Percentiles rank a stretch among this genome's conserved stretches.
Evolutionary conservation across 2,113 vertebrate species (phyloP).

Genomic region (Oceanodroma tethys): DNA sequence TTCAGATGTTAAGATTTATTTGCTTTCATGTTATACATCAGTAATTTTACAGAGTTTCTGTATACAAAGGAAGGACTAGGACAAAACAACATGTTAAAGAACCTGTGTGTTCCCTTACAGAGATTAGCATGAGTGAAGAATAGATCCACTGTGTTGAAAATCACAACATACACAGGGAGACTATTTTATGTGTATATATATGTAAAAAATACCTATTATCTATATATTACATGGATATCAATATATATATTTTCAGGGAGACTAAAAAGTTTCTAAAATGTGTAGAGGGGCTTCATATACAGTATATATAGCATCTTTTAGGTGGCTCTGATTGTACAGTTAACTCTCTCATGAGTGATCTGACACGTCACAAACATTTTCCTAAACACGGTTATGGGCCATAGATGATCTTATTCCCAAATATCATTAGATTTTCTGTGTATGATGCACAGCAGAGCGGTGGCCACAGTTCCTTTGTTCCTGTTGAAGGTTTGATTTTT

Average conservation of each 20-base stretch:
- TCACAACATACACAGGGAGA: not conserved
- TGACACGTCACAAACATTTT: not conserved
- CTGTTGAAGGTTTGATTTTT: not conserved
- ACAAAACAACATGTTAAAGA: not conserved
- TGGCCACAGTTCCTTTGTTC: not conserved
- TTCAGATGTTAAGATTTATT: not conserved
- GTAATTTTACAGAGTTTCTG: not conserved
- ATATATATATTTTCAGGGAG: not conserved
- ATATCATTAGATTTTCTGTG: not conserved
- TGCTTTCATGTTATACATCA: not conserved
- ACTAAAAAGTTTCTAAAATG: not conserved
- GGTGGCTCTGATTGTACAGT: not conserved
- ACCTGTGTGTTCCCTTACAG: not conserved
- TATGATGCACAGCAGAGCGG: not conserved
- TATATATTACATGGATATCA: not conserved
- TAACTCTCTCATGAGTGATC: not conserved
- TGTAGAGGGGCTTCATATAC: not conserved
- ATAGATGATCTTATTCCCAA: not conserved
- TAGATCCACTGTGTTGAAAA: not conserved
- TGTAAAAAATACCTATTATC: not conserved
- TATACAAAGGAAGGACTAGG: not conserved
- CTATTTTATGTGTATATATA: not conserved
- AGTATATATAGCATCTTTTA: not conserved
- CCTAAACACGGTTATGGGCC: not conserved
- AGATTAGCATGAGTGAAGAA: not conserved